Evolutionary conservation across 2,888 invertebrate species (phyloP), one percentile per base, ranked within the genome.

Genomic region (Drosophila kuntzei): DNA sequence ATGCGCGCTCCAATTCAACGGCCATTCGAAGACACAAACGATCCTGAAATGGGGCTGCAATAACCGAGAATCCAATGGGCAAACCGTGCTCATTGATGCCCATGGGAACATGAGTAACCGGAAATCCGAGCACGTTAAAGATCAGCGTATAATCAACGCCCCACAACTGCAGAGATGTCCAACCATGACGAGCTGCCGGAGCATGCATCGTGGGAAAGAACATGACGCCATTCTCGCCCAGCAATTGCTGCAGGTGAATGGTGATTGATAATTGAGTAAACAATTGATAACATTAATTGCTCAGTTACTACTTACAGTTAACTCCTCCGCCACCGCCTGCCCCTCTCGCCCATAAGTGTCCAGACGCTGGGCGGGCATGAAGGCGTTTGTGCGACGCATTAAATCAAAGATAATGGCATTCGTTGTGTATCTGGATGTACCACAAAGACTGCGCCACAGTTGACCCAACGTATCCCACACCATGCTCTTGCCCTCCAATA

Each of bases 21-120:
- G 98, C 98, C 4, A 97, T 95, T 0, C 96, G 95, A 20, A 98
- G 91, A 68, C 97, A 96, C 8, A 97, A 91, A 61, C 95, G 93
- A 91, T 98, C 98, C 89, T 96, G 95, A 90, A 95, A 92, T 20
- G 95, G 95, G 0, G 94, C 95, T 0, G 96, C 96, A 62, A 97
- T 75, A 5, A 97, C 95, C 93, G 97, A 97, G 71, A 97, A 92
- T 9, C 96, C 96, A 27, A 96, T 89, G 0, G 97, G 97, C 63
- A 97, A 90, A 1, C 95, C 95, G n/a, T 94, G 83, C 0, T 83
- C 86, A 70, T 94, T 93, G 1, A 95, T 81, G 0, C 96, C 96
- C 91, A 94, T 93, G 1, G 97, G 97, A 61, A 96, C 95, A 71
- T 95, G 94, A 2, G 96, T 95, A 14, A 95, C 94, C 1, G 97